Evolutionary conservation across 2,113 vertebrate species (phyloP).

Genomic region (Dasypus novemcinctus): DNA sequence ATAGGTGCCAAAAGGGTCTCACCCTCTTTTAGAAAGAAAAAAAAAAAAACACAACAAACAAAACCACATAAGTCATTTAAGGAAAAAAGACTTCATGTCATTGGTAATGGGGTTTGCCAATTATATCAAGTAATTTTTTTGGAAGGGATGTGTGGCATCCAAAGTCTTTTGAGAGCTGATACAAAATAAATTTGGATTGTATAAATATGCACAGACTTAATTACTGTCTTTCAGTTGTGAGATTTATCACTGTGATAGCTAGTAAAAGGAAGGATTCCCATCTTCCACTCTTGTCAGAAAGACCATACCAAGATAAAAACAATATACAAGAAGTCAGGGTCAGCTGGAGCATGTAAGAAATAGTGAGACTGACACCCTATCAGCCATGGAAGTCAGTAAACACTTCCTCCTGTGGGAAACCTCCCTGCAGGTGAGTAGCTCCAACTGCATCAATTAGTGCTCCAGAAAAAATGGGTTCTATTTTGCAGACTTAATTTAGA

Average conservation of each 20-base stretch:
- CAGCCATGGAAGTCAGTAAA: not conserved
- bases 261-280: not conserved
- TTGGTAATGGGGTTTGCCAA: not conserved
- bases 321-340: not conserved
- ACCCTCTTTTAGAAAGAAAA: not conserved
- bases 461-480: not conserved
- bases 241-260: not conserved
- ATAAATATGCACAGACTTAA: not conserved
- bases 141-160: rapidly evolving
- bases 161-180: not conserved
- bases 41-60: too few species aligned
- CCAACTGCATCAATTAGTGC: not conserved
- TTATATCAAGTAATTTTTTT: not conserved
- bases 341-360: not conserved
- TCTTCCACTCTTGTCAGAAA: not conserved
- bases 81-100: not conserved
- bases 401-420: not conserved
- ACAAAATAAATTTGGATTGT: not conserved
- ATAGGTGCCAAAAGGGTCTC: not conserved
- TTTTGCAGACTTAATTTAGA: not conserved
- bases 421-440: not conserved
- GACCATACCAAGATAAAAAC: not conserved
- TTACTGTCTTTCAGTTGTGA: not conserved
- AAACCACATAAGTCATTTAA: not conserved
- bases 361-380: not conserved